Percentiles rank a stretch among this genome's conserved stretches.
Evolutionary conservation across 2,888 invertebrate species (phyloP).

Genomic region (Scelioninae gen. 1): DNA sequence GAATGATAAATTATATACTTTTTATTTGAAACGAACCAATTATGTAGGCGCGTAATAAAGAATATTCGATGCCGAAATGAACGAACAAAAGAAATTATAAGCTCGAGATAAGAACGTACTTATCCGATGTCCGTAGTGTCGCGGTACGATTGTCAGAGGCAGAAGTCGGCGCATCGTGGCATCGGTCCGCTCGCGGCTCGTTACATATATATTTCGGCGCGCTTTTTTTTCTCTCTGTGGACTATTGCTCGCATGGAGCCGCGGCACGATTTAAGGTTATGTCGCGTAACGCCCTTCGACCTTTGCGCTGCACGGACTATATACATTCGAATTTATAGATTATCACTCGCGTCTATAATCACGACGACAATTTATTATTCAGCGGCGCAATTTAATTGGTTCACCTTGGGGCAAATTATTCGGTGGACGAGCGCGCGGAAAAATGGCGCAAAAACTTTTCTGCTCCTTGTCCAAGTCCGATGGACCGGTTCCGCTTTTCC

Average conservation of each 20-base stretch:
- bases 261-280: slow-evolving; percentile 39
- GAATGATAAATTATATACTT: no score
- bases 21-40: no score
- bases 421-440: background rate
- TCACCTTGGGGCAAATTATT: slow-evolving; percentile 10
- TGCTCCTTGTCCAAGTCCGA: no score
- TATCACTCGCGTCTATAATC: slow-evolving; percentile 43
- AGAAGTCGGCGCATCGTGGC: slow-evolving; percentile 29
- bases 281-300: slow-evolving; percentile 46
- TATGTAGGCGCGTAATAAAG: no score
- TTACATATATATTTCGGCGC: slow-evolving; percentile 35
- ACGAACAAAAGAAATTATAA: no score
- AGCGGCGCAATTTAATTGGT: slow-evolving; percentile 18
- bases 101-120: no score
- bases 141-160: slow-evolving; percentile 18
- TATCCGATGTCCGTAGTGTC: slow-evolving; percentile 28
- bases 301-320: slow-evolving; percentile 40
- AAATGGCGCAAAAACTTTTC: background rate
- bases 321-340: slow-evolving; percentile 47
- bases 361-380: slow-evolving; percentile 41
- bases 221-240: slow-evolving; percentile 15
- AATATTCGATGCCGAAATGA: no score
- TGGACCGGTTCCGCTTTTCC: background rate
- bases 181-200: slow-evolving; percentile 8
- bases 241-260: slow-evolving; percentile 14